Percentiles rank a stretch among this genome's conserved stretches.
Evolutionary conservation across 2,113 vertebrate species (phyloP).

Genomic region (Ondatra zibethicus): DNA sequence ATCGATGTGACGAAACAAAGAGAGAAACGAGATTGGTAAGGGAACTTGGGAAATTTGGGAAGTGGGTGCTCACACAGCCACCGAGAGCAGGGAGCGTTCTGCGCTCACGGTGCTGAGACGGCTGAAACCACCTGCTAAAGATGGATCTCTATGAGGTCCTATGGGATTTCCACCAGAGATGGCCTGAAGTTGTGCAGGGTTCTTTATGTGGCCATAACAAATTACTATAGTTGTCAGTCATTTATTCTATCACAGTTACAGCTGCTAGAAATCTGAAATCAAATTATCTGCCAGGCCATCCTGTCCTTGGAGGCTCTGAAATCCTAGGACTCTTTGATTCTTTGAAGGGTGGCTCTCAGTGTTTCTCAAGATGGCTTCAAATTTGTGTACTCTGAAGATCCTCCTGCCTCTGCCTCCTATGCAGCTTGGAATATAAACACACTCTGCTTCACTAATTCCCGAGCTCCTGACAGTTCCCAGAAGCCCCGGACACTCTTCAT

Average conservation of each 20-base stretch:
- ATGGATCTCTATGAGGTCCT: not conserved
- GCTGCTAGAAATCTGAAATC: not conserved
- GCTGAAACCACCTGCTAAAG: not conserved
- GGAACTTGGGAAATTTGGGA: fast-evolving
- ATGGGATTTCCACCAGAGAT: not conserved
- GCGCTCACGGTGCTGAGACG: not conserved
- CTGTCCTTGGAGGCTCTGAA: not conserved
- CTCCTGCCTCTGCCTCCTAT: not conserved
- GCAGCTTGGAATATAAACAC: no score
- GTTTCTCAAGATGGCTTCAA: not conserved
- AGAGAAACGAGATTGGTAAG: constrained; percentile 87
- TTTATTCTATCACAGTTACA: not conserved
- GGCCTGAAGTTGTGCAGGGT: not conserved
- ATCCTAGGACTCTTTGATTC: not conserved
- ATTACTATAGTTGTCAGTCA: not conserved
- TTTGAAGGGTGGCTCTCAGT: not conserved
- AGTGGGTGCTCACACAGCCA: fast-evolving
- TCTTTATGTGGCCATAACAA: not conserved
- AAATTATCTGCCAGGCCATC: not conserved
- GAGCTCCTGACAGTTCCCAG: not conserved
- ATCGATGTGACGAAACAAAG: constrained; percentile 89
- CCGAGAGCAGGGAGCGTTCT: not conserved
- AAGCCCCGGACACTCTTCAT: not conserved
- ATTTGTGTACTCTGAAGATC: not conserved
- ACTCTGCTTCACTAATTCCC: not conserved